Evolutionary conservation across 2,888 invertebrate species (phyloP).

Genomic region (Fabriciana adippe): DNA sequence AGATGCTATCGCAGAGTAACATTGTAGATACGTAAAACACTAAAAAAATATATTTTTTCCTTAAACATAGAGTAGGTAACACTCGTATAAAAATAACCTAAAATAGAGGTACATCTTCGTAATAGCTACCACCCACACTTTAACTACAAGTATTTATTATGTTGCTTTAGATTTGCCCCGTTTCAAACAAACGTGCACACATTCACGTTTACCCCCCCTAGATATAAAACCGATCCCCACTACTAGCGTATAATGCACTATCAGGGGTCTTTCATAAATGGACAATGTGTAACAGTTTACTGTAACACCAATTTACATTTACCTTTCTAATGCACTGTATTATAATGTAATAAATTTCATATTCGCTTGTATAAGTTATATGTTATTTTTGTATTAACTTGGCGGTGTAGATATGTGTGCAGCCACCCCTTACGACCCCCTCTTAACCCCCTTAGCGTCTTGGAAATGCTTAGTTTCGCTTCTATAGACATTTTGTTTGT

Average conservation of each 20-base stretch:
- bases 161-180: conserved; percentile 46
- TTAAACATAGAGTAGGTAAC: neutral
- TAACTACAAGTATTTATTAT: conserved; percentile 44
- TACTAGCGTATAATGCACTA: conserved; percentile 55
- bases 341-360: conserved; percentile 40
- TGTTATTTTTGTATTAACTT: conserved; percentile 42
- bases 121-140: conserved; percentile 9
- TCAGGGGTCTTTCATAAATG: conserved; percentile 60
- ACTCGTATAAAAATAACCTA: neutral
- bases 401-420: conserved; percentile 44
- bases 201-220: conserved; percentile 43
- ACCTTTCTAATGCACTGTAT: conserved; percentile 21
- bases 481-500: conserved; percentile 75
- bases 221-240: conserved; percentile 48
- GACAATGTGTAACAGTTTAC: conserved; percentile 51
- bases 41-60: no score
- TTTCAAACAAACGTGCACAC: conserved; percentile 53
- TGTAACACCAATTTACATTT: conserved; percentile 39
- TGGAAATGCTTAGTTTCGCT: conserved; percentile 74
- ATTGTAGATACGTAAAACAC: no score
- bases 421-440: conserved; percentile 39
- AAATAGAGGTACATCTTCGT: conserved; percentile 13
- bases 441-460: conserved; percentile 60
- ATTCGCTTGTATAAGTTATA: conserved; percentile 37
- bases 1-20: no score